Percentiles rank a stretch among this genome's conserved stretches.
phyloP scores from a whole-genome alignment of 1,140 invertebrate genomes.

The Nilaparvata lugens region DNA sequence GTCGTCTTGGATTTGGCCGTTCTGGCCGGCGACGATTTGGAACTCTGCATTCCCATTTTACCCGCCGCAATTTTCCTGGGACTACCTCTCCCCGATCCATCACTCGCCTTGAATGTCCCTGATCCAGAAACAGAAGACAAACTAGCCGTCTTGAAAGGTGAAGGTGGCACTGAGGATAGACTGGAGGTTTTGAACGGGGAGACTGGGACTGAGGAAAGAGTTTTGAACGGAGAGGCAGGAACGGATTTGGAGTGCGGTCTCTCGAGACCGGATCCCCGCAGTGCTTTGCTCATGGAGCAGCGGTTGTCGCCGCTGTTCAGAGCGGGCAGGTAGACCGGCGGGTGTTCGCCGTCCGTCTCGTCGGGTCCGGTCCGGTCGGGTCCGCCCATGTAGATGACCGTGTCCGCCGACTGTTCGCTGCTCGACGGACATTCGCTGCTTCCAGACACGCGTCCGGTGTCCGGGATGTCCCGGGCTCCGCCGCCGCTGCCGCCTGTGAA shows the following conservation, averaged over 20 bases:
- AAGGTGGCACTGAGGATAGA: neutral
- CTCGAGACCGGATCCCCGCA: conserved; percentile 63
- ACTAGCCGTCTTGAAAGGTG: neutral
- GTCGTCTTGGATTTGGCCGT: conserved; percentile 34
- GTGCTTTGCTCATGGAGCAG: conserved; percentile 64
- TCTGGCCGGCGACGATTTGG: neutral
- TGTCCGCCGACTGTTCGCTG: conserved; percentile 91
- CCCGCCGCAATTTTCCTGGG: neutral
- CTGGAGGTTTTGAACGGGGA: conserved; percentile 2
- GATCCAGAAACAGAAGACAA: too few species aligned
- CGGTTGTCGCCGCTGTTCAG: conserved; percentile 46
- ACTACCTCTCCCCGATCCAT: neutral
- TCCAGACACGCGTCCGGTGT: conserved; percentile 57
- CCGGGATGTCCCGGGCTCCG: conserved; percentile 60
- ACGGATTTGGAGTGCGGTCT: conserved; percentile 21
- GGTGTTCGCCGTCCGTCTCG: conserved; percentile 83
- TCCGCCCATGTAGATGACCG: conserved; percentile 88
- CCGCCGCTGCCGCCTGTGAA: conserved; percentile 65
- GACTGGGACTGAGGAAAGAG: neutral
- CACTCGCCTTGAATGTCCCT: neutral
- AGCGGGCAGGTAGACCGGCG: conserved; percentile 80
- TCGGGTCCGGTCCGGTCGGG: conserved; percentile 79
- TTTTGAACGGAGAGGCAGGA: conserved; percentile 10
- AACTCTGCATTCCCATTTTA: too few species aligned
- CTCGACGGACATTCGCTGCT: conserved; percentile 68